Evolutionary conservation across 2,797 vertebrate species (phyloP), one percentile per base, ranked within the genome.

Genomic region (Mallotus villosus): DNA sequence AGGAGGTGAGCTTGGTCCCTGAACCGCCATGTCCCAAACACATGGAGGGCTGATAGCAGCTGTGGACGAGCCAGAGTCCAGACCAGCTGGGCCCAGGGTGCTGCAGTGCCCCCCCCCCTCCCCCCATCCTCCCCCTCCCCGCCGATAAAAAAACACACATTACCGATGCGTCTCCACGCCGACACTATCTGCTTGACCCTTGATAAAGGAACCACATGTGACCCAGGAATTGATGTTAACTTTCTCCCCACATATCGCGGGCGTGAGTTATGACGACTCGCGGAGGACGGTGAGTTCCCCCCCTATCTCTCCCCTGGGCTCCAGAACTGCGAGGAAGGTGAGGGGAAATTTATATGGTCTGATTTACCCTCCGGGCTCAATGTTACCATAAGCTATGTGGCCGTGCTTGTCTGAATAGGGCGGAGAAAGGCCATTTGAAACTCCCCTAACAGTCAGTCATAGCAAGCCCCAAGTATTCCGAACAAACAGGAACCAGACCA

Each of bases 31-130:
- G 90, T 90, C 88, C 87, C 86, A 85, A 90, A 90, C 86, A 83
- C 86, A 88, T 86, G 87, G 89, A 90, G 82, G 84, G 84, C 46
- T 51, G 88, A 91, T 91, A 91, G 89, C 89, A 87, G 83, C 89
- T 88, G 87, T 83, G 89, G 80, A 82, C 74, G 55, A 85, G 46
- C 62, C 64, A 5, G 89, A 80, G 74, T 87, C 77, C 87, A 81
- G 72, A 51, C 4, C 22, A 25, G 64, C 46, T 5, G 57, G 19
- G 25, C 1, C 57, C 57, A 59, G 57, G n/a, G 22, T 22, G 11
- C 41, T 25, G 41, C 46, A 5, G 58, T 14, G 22, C 1, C 37
- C 72, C 11, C 0, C 27, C 37, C 72, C 11, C 0, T 27, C 75
- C 32, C 84, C 78, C 74, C 25, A 2, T 7, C 32, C 32, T 34